Evolutionary conservation across 2,113 vertebrate genomes (phyloP), one percentile per base, ranked within the genome.

Genomic region (Aphyosemion australe): DNA sequence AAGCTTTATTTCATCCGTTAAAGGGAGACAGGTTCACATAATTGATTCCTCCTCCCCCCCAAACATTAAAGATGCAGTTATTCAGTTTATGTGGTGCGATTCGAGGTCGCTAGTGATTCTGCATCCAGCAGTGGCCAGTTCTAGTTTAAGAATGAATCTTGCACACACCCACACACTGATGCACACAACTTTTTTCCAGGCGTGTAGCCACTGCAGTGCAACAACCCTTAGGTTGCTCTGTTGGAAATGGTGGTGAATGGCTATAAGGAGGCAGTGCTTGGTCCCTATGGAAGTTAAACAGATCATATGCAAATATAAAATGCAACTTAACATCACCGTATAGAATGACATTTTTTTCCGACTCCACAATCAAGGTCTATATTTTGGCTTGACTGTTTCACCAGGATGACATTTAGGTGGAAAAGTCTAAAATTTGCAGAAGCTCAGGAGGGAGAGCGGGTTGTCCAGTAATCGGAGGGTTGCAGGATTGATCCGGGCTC

Each of bases 151-250:
- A 52, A 39, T 51, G 14, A n/a, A 52, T 34, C 8, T 18, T n/a
- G 10, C 47, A 69, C 72, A 66, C 45, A 46, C 45, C 21, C 13
- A 7, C 49, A 62, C 12, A 50, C 26, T 57, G 45, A 46, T 12
- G 4, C 15, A 56, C 26, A 21, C 57, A 60, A 47, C 55, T 61
- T 64, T 45, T 26, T 42, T 59, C 18, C 21, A 54, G 34, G 3
- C 47, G 61, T 52, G 49, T 37, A 59, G 59, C 42, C 56, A 59
- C 63, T 7, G 37, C 31, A 55, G 15, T 68, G 39, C 19, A 43
- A 60, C 49, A 54, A 48, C 53, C 65, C 57, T 54, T 61, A 34
- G 73, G 65, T 68, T 61, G 58, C 64, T 53, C 41, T 42, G 39
- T n/a, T 47, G 34, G 67, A 64, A 60, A 77, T 65, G 39, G 43